Evolutionary conservation across 2,797 vertebrate species (phyloP), one percentile per base, ranked within the genome.

Genomic region (Mus spretus): DNA sequence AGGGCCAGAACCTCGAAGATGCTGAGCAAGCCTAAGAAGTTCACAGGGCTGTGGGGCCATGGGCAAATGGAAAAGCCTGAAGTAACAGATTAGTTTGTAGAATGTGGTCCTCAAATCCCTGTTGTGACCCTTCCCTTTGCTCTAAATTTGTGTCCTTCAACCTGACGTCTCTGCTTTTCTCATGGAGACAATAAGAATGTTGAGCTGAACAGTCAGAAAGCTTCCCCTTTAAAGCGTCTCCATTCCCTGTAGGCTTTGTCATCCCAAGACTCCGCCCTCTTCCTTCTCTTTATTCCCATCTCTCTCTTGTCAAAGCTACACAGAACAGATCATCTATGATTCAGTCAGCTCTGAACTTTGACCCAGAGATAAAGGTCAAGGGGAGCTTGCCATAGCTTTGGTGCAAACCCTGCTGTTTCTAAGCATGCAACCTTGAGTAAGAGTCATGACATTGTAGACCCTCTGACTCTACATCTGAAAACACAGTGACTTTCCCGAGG

Each of bases 311-410:
- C 50, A 55, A 53, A 78, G 22, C n/a, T 13, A 7, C 26, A 31
- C 15, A 0, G 0, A 5, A 17, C 0, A 1, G 15, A n/a, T 40
- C 1, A 14, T 20, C 70, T 28, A 4, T 0, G 10, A 55, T 55
- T 47, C 24, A 8, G 31, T 10, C 53, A 50, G 55, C 83, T 93
- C 78, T 72, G 34, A 10, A 1, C 78, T 57, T 1, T 50, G 85
- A 78, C n/a, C 4, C 40, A 9, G 31, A n/a, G 37, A 19, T 0
- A 0, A 37, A 2, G 22, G 26, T 37, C 70, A 72, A 50, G 50
- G 53, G 77, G 34, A 57, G n/a, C 9, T 26, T 17, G 8, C 7
- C 15, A 13, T 19, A 1, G 17, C 7, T 2, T 22, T 24, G 6
- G 3, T 20, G 31, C 0, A 0, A 50, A 9, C 40, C 22, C 13